A percentile compares a stretch with the other conserved stretches of the same genome.
Evolutionary conservation across 2,888 invertebrate genomes (phyloP).

Genomic region (Diarsia mendica): DNA sequence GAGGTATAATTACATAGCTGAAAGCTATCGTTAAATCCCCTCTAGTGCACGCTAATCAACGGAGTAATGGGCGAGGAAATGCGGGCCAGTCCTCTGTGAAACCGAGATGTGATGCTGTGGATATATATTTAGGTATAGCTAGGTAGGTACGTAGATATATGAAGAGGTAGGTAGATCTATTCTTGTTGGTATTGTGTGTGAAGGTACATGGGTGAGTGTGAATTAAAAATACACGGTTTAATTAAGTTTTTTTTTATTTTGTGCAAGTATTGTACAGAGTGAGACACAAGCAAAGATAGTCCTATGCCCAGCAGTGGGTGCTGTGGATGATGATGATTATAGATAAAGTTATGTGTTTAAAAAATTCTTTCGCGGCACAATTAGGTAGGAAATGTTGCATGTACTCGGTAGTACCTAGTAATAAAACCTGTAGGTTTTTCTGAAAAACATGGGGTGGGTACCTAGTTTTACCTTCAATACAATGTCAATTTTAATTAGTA

Average conservation of each 20-base stretch:
- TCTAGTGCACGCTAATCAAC: conserved; percentile 82
- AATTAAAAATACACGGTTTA: conserved; percentile 16
- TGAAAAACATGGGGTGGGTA: too few species aligned
- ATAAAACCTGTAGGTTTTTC: not conserved
- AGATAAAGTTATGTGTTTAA: not conserved
- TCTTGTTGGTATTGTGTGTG: conserved; percentile 1
- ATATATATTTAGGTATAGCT: not conserved
- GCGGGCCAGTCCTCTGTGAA: conserved; percentile 62
- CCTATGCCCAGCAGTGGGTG: too few species aligned
- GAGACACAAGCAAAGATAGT: too few species aligned
- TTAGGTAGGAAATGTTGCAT: not conserved
- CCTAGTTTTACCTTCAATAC: not conserved
- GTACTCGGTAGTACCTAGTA: not conserved
- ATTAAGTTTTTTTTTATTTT: not conserved
- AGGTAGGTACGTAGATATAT: not conserved
- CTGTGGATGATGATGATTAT: too few species aligned
- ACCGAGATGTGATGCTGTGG: conserved; percentile 48
- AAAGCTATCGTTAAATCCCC: conserved; percentile 83
- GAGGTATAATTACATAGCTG: conserved; percentile 82
- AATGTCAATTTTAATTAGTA: not conserved
- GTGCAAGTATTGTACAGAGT: not conserved
- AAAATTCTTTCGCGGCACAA: not conserved
- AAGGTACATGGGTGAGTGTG: not conserved
- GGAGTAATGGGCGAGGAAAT: conserved; percentile 77
- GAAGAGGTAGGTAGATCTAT: conserved; percentile 15